Evolutionary conservation across 1,140 invertebrate species (phyloP), one percentile per base, ranked within the genome.

Genomic region (Drosophila watanabei): DNA sequence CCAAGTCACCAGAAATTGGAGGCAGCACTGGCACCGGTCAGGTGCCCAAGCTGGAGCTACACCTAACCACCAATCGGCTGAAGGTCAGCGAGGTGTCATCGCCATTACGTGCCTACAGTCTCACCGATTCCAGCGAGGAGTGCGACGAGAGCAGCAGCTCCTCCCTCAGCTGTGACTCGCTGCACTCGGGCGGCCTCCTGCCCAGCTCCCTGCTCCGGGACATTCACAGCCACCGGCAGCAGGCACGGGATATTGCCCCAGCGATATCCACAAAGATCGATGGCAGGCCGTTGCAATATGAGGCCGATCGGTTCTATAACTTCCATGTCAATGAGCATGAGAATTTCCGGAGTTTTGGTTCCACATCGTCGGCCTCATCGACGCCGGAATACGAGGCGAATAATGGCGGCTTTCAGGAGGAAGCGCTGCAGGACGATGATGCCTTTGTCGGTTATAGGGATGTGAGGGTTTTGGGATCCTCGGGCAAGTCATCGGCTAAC

Each of bases 401-500:
- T 48, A 69, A 79, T 48, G 93, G 93, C 20, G 35, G 54, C 93
- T 92, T 90, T 56, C 68, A 32, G 48, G 51, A 73, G 18, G 58
- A 75, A 1, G 48, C 14, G 62, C 64, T 51, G 62, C 57, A 70
- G n/a, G 88, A 87, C 10, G 96, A 97, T 7, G 96, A 97, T 83
- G 95, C 95, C 64, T 98, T 98, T 87, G 97, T 96, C 2, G 97
- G 97, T 6, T 95, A 96, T 77, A 96, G 96, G 93, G 97, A 97
- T 92, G 95, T 96, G 75, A 95, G 96, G 54, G 95, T 56, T 8
- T 8, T 94, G 59, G 95, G 49, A 8, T 8, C 94, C 51, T 95
- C 84, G 94, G 95, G 20, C 96, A 97, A 61, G 28, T 14, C 16
- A 2, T 16, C 88, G 93, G 94, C 30, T 95, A 97, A 45, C 8